Conservation (phyloP, 2,888 invertebrate genomes). For the Lymantria dispar region DNA sequence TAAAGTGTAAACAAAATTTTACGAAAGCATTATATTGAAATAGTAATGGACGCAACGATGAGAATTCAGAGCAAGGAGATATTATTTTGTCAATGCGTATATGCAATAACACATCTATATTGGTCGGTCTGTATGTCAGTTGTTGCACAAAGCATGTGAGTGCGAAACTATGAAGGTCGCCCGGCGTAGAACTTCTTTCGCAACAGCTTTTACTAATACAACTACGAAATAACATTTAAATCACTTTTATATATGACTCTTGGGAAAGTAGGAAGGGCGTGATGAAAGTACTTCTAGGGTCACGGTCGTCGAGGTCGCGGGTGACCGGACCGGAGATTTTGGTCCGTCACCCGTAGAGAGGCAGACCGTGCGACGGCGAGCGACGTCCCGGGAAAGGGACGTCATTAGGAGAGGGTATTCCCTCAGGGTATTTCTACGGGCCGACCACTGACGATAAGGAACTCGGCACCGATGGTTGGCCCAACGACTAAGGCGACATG, state of each 20-base stretch:
- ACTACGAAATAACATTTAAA: conserved; percentile 16
- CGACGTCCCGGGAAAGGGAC: too few species aligned
- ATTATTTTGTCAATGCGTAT: background rate
- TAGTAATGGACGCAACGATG: background rate
- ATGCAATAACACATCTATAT: conserved; percentile 21
- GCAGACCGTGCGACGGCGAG: too few species aligned
- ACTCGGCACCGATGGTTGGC: too few species aligned
- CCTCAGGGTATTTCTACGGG: too few species aligned
- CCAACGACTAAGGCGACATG: too few species aligned
- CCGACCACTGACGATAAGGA: too few species aligned
- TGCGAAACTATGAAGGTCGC: conserved; percentile 21
- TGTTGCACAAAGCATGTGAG: conserved; percentile 24
- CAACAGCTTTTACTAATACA: conserved; percentile 23
- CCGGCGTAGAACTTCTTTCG: conserved; percentile 18
- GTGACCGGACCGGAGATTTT: too few species aligned
- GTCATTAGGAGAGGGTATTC: too few species aligned
- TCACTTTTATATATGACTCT: background rate
- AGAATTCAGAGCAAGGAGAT: background rate
- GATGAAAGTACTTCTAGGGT: conserved; percentile 1
- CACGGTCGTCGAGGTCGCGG: conserved; percentile 1
- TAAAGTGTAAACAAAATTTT: background rate
- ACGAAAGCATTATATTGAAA: background rate
- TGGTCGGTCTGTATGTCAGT: conserved; percentile 21
- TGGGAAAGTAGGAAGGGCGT: conserved; percentile 6
- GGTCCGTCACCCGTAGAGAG: too few species aligned